phyloP scores from a whole-genome alignment of 1,140 invertebrate genomes.

The Caenorhabditis inopinata region DNA sequence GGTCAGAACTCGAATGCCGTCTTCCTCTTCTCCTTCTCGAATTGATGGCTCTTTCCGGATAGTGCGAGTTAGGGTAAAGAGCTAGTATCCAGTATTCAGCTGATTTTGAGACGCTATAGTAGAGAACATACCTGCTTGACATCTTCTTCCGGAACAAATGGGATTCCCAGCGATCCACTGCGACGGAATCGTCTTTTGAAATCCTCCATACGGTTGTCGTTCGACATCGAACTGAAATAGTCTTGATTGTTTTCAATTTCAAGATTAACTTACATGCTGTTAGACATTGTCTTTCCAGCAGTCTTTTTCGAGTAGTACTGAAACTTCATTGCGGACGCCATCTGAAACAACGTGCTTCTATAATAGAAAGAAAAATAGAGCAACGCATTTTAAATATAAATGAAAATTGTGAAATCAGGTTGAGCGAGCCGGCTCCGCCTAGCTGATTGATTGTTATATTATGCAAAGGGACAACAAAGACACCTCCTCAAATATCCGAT shows the following conservation, averaged over 20 bases:
- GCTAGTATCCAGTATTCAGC: too few relatives aligned
- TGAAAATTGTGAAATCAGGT: background rate
- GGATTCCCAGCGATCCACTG: constrained; percentile 62
- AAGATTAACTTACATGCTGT: constrained; percentile 47
- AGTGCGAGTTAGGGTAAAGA: constrained; percentile 25
- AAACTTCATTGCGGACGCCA: constrained; percentile 64
- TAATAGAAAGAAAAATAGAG: background rate
- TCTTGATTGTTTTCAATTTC: too few relatives aligned
- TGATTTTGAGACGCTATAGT: background rate
- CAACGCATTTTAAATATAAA: background rate
- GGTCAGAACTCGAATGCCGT: constrained; percentile 52
- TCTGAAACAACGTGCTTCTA: constrained; percentile 28
- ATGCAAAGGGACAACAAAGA: constrained; percentile 13
- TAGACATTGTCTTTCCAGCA: constrained; percentile 50
- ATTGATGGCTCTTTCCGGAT: constrained; percentile 48
- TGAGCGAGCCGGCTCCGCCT: background rate
- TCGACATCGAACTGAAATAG: constrained; percentile 22
- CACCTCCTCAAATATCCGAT: constrained; percentile 22
- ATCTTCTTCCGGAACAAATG: constrained; percentile 65
- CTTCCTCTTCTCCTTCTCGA: constrained; percentile 55
- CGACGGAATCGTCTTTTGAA: constrained; percentile 63
- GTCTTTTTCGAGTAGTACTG: constrained; percentile 58
- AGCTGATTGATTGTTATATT: constrained; percentile 23
- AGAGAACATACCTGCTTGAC: constrained; percentile 43
- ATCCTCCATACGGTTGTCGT: constrained; percentile 55